Evolutionary conservation across 2,888 invertebrate genomes (phyloP).

Genomic region (Cepaea hortensis): DNA sequence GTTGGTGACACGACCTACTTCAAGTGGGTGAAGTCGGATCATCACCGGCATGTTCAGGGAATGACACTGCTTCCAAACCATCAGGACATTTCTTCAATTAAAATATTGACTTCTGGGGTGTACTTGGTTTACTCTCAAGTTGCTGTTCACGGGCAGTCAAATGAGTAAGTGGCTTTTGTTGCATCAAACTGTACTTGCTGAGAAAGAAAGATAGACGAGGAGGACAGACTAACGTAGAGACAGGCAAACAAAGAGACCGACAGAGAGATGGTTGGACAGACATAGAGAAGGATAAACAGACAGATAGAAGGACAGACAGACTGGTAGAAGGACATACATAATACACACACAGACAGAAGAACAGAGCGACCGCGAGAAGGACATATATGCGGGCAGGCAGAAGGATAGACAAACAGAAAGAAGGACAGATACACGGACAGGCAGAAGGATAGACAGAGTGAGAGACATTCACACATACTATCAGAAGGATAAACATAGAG

Average conservation of each 20-base stretch:
- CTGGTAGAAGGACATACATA: background rate
- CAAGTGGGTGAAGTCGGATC: background rate
- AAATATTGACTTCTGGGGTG: background rate
- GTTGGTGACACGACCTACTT: background rate
- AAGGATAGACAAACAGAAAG: background rate
- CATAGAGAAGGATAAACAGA: background rate
- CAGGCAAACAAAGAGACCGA: background rate
- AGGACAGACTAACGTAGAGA: no score
- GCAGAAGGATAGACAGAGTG: background rate
- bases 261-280: no score
- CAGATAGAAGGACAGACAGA: background rate
- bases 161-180: background rate
- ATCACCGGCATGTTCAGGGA: background rate
- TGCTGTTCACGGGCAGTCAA: background rate
- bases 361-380: no score
- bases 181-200: background rate
- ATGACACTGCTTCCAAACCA: background rate
- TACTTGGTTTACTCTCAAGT: constrained; percentile 28
- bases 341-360: no score
- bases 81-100: background rate
- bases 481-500: no score
- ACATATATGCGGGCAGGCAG: no score
- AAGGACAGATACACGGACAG: background rate
- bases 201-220: no score
- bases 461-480: background rate